phyloP scores from a whole-genome alignment of 2,797 vertebrate genomes.

The Hippopotamyrus pictus region DNA sequence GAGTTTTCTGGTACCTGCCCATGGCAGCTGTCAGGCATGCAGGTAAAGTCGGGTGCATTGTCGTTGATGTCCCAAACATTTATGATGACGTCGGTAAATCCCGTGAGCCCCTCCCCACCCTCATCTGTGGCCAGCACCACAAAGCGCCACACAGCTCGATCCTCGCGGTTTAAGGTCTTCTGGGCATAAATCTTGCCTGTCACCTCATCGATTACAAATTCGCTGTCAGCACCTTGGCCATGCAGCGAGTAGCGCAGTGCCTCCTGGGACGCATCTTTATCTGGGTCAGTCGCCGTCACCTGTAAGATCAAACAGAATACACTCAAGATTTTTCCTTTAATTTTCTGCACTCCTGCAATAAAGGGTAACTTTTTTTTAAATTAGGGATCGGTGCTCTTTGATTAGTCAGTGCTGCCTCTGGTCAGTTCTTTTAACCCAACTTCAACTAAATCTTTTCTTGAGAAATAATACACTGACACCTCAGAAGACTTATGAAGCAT shows the following conservation, averaged over 20 bases:
- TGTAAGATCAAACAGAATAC: slow-evolving; percentile 47
- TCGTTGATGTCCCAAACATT: slow-evolving; percentile 86
- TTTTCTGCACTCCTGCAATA: neutral
- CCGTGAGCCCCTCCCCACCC: slow-evolving; percentile 79
- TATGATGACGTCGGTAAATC: slow-evolving; percentile 85
- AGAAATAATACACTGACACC: neutral
- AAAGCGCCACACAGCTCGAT: slow-evolving; percentile 79
- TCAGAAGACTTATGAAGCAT: neutral
- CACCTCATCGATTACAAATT: slow-evolving; percentile 80
- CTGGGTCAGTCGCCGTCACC: slow-evolving; percentile 81
- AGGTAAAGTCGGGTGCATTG: slow-evolving; percentile 72
- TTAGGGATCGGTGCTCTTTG: slow-evolving; percentile 24
- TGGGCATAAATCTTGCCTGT: slow-evolving; percentile 79
- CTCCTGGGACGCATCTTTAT: slow-evolving; percentile 71
- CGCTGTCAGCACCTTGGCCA: slow-evolving; percentile 74
- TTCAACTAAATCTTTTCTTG: slow-evolving; percentile 18
- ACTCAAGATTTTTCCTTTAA: neutral
- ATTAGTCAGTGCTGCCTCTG: slow-evolving; percentile 39
- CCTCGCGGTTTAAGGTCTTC: slow-evolving; percentile 73
- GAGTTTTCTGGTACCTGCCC: slow-evolving; percentile 77
- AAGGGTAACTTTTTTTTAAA: slow-evolving; percentile 14
- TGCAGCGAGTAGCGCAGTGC: slow-evolving; percentile 80
- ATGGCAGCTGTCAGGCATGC: slow-evolving; percentile 68
- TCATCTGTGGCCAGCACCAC: slow-evolving; percentile 84
- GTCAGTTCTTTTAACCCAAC: slow-evolving; percentile 20